phyloP scores from a whole-genome alignment of 2,113 vertebrate genomes.

The Alethe castanea region DNA sequence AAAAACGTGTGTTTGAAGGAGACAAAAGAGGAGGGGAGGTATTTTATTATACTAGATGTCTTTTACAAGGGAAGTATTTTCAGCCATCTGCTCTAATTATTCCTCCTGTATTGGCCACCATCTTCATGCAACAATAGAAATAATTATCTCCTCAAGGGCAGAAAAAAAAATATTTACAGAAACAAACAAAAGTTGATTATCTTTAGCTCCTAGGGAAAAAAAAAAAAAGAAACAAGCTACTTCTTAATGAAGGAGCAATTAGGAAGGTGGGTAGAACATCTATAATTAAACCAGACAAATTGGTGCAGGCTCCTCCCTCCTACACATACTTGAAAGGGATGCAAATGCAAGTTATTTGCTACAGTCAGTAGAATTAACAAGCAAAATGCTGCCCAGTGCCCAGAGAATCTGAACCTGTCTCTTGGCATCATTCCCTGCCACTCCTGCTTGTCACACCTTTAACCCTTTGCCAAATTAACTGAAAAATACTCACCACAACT shows the following conservation, averaged over 20 bases:
- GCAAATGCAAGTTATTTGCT: neutral
- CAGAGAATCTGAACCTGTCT: neutral
- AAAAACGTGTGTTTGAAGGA: conserved; percentile 46
- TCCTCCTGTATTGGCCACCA: conserved; percentile 74
- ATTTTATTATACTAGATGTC: conserved; percentile 52
- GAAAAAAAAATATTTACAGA: conserved; percentile 65
- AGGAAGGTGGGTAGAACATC: conserved; percentile 65
- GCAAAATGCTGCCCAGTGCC: neutral
- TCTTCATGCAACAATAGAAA: conserved; percentile 75
- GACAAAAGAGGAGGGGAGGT: conserved; percentile 41
- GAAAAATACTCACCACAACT: neutral
- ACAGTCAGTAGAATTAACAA: neutral
- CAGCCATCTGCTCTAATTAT: conserved; percentile 79
- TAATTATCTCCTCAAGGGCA: conserved; percentile 77
- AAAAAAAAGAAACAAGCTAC: conserved; percentile 58
- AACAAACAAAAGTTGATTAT: conserved; percentile 80
- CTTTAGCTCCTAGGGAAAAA: conserved; percentile 69
- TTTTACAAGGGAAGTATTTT: conserved; percentile 68
- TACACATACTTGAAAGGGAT: neutral
- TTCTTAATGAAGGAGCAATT: conserved; percentile 73
- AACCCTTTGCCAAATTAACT: neutral
- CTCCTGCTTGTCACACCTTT: neutral
- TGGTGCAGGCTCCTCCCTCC: conserved; percentile 7
- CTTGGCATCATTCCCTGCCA: neutral
- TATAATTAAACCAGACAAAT: conserved; percentile 68